Percentiles rank a stretch among this genome's conserved stretches.
These are phyloP conservation scores for Invenusta paracnida DNA, from an alignment of 2,888 invertebrate genomes.

Conservation along the genomic window DNA sequence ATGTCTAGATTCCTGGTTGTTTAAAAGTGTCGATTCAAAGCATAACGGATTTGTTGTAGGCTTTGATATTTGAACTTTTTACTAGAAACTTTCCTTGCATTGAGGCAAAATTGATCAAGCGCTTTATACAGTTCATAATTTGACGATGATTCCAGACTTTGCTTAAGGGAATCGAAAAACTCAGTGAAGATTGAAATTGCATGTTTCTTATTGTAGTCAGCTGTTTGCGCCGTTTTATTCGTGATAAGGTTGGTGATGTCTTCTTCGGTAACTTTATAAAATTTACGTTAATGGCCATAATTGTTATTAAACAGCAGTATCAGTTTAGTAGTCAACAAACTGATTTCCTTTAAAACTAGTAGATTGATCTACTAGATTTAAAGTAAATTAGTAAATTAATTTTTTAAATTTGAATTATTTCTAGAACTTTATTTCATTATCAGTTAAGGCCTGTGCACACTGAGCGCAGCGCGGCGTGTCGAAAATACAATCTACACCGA, in stretches of 20 bases:
- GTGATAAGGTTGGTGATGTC: neutral
- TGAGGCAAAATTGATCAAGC: slow-evolving; percentile 4
- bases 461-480: too few relatives aligned
- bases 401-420: slow-evolving; percentile 22
- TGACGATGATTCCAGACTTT: slow-evolving; percentile 6
- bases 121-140: neutral
- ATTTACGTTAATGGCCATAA: neutral
- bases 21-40: slow-evolving; percentile 11
- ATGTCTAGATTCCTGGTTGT: slow-evolving; percentile 12
- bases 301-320: neutral
- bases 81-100: slow-evolving; percentile 5
- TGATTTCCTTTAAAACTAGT: neutral
- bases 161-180: neutral
- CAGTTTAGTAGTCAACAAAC: neutral
- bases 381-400: neutral
- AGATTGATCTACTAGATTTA: neutral
- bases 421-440: neutral
- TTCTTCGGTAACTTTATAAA: neutral
- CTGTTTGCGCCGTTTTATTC: slow-evolving; percentile 23
- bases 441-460: too few relatives aligned
- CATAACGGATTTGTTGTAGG: neutral
- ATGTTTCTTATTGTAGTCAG: slow-evolving; percentile 8
- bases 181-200: slow-evolving; percentile 25
- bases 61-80: slow-evolving; percentile 20
- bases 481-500: too few relatives aligned